phyloP scores from a whole-genome alignment of 2,797 vertebrate species.

The Scyliorhinus canicula region DNA sequence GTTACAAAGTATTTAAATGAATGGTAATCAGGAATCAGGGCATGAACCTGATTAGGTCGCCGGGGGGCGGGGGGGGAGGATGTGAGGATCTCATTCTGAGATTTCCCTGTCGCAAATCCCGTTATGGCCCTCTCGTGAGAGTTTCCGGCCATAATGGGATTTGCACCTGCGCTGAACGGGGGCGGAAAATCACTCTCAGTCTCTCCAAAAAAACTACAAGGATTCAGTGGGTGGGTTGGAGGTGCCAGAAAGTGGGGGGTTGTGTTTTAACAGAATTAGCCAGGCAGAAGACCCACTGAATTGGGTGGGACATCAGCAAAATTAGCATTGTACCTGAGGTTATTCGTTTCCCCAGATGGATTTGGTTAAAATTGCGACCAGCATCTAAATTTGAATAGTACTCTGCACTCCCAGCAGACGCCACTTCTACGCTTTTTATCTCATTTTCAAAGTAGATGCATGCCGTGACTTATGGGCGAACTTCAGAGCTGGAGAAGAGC shows the following conservation, averaged over 20 bases:
- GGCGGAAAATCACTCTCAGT: no score
- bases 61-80: no score
- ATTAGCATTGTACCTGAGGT: background rate
- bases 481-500: background rate
- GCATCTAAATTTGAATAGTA: background rate
- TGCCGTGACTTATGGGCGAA: background rate
- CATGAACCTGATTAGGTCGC: no score
- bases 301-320: background rate
- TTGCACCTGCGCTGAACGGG: no score
- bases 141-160: no score
- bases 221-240: background rate
- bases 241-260: background rate
- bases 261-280: background rate
- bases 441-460: background rate
- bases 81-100: no score
- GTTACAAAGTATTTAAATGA: no score
- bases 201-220: background rate
- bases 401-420: background rate
- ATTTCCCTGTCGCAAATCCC: no score
- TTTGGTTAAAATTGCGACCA: background rate
- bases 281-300: background rate
- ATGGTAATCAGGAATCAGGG: no score
- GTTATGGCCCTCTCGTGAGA: no score
- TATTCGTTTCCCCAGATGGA: background rate
- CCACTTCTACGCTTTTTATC: background rate